Evolutionary conservation across 2,113 vertebrate species (phyloP), one percentile per base, ranked within the genome.

Genomic region (Tretioscincus oriximinensis): DNA sequence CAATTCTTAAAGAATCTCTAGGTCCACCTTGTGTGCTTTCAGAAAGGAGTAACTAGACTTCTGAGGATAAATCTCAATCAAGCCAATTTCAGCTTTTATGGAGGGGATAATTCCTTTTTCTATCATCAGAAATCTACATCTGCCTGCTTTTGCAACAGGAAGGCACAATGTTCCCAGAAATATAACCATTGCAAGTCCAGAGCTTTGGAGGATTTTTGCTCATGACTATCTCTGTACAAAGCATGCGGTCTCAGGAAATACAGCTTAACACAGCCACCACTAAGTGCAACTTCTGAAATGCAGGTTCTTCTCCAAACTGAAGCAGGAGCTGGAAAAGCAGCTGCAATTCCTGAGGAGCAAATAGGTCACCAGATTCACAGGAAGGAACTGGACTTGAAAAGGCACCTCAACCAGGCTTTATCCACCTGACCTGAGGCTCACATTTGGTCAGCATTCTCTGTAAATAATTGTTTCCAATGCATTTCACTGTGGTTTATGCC

Each of bases 401-500:
- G 61, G 84, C 77, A 74, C 73, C 70, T 47, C 18, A 64, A 9
- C 54, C 64, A 73, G 29, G 63, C 24, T 28, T n/a, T 29, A 10
- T 29, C 0, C 1, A 60, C 71, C 68, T 84, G 85, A 80, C 77
- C 78, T 73, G n/a, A 16, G 76, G 14, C 45, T 88, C 88, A 73
- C 82, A 77, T 71, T 83, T 74, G 64, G 47, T 88, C 88, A 81
- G 67, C 64, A 29, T 76, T 88, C 86, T 76, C n/a, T 76, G 81
- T 75, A 71, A 83, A 84, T 45, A 75, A 73, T 14, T 47, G 4
- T 89, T 87, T 78, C 80, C 85, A 85, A 82, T 0, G 77, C 26
- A 64, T 76, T 87, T 87, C 66, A 75, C 45, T 60, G 63, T 80
- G 79, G 83, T 84, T 92, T 93, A 90, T 76, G 73, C 83, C 9